These are phyloP conservation scores for Numida meleagris DNA, from an alignment of 2,113 vertebrate genomes.

Conservation along the genomic window DNA sequence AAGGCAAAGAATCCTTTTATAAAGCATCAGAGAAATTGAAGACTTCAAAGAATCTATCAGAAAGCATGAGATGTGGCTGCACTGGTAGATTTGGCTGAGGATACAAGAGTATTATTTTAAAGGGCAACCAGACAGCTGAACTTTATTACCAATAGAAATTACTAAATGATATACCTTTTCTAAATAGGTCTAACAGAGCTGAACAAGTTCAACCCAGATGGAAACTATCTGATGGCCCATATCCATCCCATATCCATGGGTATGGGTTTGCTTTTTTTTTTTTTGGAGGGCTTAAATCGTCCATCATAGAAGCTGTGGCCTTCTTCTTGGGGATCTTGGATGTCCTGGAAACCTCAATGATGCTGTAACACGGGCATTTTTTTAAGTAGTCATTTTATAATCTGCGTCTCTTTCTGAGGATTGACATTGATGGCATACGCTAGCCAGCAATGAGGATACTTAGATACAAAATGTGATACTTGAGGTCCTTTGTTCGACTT, in stretches of 20 bases:
- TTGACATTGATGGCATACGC: too few species aligned
- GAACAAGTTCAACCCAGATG: neutral
- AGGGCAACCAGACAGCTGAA: neutral
- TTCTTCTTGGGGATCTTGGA: too few species aligned
- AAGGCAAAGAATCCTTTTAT: constrained; percentile 60
- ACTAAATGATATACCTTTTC: neutral
- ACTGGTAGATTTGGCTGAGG: neutral
- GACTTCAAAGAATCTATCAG: constrained; percentile 59
- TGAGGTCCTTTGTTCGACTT: too few species aligned
- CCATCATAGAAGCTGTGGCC: too few species aligned
- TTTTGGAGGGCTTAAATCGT: too few species aligned
- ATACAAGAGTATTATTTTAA: neutral
- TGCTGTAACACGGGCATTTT: too few species aligned
- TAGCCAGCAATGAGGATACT: too few species aligned
- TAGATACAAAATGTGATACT: too few species aligned
- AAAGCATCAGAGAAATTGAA: constrained; percentile 42
- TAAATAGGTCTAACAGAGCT: neutral
- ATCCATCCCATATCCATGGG: too few species aligned
- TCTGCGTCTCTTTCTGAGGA: too few species aligned
- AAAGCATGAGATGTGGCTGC: constrained; percentile 4
- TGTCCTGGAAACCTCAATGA: too few species aligned
- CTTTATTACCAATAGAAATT: neutral
- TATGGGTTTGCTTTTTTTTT: neutral
- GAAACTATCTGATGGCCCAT: neutral
- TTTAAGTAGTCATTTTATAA: too few species aligned